Evolutionary conservation across 35 echinoderm and acorn worm species (phyloP), one percentile per base, ranked within the genome.

Genomic region (Hemicentrotus pulcherrimus): DNA sequence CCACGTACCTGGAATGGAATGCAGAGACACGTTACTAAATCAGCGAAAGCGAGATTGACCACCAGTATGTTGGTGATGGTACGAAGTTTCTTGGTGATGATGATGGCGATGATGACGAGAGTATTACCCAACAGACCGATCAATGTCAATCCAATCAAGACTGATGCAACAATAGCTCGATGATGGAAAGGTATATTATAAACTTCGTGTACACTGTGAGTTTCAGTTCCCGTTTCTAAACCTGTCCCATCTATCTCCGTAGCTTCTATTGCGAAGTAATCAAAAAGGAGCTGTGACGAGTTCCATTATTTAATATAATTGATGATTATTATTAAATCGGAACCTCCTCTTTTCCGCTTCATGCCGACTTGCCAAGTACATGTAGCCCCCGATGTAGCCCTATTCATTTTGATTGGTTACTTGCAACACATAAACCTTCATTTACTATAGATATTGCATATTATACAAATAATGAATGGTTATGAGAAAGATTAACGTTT

Each of bases 41-140:
- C 97, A 13, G 95, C 94, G 14, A 96, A 14, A n/a, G 97, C 97
- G 0, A 97, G 71, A 90, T 96, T 97, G 86, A 96, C 94, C 4
- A 97, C 94, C 85, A 97, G 94, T 19, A 48, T 93, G 61, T 97
- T 97, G 50, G 97, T 97, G 47, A 32, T 59, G 4, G 97, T 96
- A 48, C 95, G 97, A n/a, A 97, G 94, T 65, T 97, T 96, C 18
- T 92, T 96, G 7, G 96, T 85, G 30, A 95, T 31, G 6, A 95
- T 30, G 55, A 96, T 94, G 16, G 96, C 47, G 19, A 97, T 6
- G 46, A 97, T 94, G 19, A 95, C 95, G 30, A 97, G 47, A 12
- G 32, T n/a, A 61, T 97, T 97, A 9, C 95, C 96, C 0, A 71
- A 22, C 11, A 91, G 46, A 78, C 96, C 95, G 30, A 94, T 14